Evolutionary conservation across 2,888 invertebrate species (phyloP).

Genomic region (Sceliomorpha sp.): DNA sequence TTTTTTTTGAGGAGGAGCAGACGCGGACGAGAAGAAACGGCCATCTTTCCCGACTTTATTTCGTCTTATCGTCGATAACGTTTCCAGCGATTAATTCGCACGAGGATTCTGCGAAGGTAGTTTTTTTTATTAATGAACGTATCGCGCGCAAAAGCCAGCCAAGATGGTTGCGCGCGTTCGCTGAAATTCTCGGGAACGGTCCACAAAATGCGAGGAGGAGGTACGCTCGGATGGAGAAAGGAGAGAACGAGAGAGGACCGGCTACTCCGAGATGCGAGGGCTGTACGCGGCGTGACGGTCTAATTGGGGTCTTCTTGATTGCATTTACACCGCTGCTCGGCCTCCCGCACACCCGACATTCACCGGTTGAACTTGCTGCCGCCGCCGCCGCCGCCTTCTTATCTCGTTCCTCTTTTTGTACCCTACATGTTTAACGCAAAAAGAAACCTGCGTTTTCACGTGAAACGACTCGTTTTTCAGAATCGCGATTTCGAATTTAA

Average conservation of each 20-base stretch:
- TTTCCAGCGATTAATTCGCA: no score
- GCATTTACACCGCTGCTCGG: conserved; percentile 74
- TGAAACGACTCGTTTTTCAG: conserved; percentile 13
- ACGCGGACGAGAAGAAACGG: no score
- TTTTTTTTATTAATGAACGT: no score
- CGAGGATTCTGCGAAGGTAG: no score
- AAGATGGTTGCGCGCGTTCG: background rate
- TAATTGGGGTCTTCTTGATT: conserved; percentile 78
- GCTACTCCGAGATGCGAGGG: conserved; percentile 69
- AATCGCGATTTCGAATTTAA: no score
- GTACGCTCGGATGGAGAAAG: conserved; percentile 41
- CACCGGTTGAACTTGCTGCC: conserved; percentile 42
- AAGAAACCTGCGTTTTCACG: conserved; percentile 1
- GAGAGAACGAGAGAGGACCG: conserved; percentile 54
- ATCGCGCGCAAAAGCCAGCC: no score
- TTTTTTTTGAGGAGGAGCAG: no score
- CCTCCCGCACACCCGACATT: conserved; percentile 65
- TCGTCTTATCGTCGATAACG: no score
- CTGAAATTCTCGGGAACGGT: conserved; percentile 6
- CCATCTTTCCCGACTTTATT: no score
- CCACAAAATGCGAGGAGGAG: conserved; percentile 17
- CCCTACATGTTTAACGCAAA: background rate
- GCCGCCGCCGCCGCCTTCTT: conserved; percentile 45
- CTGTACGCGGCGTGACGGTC: conserved; percentile 76
- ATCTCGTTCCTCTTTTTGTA: conserved; percentile 20